These are phyloP conservation scores for Seriola aureovittata DNA, from an alignment of 2,113 vertebrate species.

Conservation along the genomic window DNA sequence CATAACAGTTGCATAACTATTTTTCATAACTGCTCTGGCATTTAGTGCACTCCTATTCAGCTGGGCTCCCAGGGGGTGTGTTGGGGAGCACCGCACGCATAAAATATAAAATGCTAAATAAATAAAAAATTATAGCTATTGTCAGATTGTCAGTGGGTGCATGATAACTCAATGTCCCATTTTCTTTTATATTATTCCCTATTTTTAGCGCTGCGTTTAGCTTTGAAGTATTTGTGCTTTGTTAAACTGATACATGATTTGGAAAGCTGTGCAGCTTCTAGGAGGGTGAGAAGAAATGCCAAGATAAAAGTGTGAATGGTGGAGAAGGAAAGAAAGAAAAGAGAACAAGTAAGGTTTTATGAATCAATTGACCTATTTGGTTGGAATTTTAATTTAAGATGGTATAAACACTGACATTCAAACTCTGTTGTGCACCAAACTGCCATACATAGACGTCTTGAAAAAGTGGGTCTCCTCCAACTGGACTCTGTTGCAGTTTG, in stretches of 20 bases:
- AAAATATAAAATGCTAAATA: slow-evolving; percentile 23
- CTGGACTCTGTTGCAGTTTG: too few species aligned
- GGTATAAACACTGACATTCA: neutral
- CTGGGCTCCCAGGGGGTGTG: neutral
- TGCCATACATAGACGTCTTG: too few species aligned
- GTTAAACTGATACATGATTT: neutral
- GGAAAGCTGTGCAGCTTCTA: neutral
- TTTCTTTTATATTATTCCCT: slow-evolving; percentile 11
- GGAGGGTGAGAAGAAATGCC: neutral
- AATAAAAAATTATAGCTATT: slow-evolving; percentile 13
- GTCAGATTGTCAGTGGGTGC: neutral
- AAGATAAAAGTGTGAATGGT: neutral
- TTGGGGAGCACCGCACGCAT: neutral
- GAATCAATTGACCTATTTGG: neutral
- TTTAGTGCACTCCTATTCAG: slow-evolving; percentile 35
- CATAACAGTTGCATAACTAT: slow-evolving; percentile 38
- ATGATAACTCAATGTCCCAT: neutral
- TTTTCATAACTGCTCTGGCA: slow-evolving; percentile 38
- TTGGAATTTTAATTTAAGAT: neutral
- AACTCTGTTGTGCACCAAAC: neutral
- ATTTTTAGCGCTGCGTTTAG: neutral
- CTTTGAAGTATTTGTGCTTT: neutral
- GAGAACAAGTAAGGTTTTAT: neutral
- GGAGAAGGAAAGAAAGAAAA: neutral
- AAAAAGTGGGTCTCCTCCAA: too few species aligned